Evolutionary conservation across 2,797 vertebrate genomes (phyloP), one percentile per base, ranked within the genome.

Genomic region (Sternarchorhynchus goeldii): DNA sequence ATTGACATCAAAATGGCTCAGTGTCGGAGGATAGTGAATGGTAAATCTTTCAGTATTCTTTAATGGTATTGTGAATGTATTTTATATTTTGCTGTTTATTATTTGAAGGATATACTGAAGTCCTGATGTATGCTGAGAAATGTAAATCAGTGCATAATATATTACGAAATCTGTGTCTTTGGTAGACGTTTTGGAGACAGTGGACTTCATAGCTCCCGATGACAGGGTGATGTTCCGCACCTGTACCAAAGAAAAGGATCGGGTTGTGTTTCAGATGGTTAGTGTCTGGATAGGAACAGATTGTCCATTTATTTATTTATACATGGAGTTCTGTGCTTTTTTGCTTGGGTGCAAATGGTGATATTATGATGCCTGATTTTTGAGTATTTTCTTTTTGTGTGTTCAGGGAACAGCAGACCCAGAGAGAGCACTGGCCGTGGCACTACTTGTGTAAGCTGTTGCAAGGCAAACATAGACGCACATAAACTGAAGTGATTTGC

Each of bases 181-280:
- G 53, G 25, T 74, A 96, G 95, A 95, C 39, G 89, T 94, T 1
- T 92, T 99, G 82, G 88, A 92, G 83, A 99, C 97, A 0, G 94
- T 99, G 87, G 97, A 99, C 79, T 99, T 96, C 0, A 90, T 99
- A 0, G 95, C 96, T 18, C 95, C 96, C 0, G 96, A 98, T 73
- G 96, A 96, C 1, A 93, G 96, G 67, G 93, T 98, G 34, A 93
- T 99, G 91, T 99, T 99, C 87, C 93, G 96, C 82, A 98, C 97
- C 16, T 98, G 96, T 82, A 91, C 92, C 87, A 93, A 84, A 76
- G 97, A 99, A 84, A 95, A 87, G 76, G 90, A 86, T 71, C n/a
- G 0, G 6, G 93, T 99, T 2, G 90, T 99, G 83, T 99, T 99
- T 88, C 97, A 99, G 80, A 97, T 99, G 97, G 97, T 99, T 90